These are phyloP conservation scores for Diploptera punctata DNA, from an alignment of 2,888 invertebrate genomes.

Conservation along the genomic window DNA sequence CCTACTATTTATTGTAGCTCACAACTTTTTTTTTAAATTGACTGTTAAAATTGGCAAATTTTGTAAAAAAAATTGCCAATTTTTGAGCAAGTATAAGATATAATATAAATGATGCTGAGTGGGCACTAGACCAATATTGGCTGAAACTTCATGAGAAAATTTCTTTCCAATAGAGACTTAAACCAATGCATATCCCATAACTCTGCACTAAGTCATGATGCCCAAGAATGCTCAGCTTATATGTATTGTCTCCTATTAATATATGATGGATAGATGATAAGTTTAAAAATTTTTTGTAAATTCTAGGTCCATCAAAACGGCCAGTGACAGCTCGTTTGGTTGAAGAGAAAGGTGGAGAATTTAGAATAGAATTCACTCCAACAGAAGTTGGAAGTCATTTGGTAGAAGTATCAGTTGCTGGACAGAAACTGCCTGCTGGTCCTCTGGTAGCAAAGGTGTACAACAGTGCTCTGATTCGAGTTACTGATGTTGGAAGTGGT, in stretches of 20 bases:
- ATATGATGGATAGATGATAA: too few relatives aligned
- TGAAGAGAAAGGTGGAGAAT: constrained; percentile 79
- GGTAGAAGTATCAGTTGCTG: constrained; percentile 88
- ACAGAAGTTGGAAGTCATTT: constrained; percentile 94
- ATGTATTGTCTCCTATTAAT: neutral
- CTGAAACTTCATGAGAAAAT: too few relatives aligned
- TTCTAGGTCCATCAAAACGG: constrained; percentile 79
- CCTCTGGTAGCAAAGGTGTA: constrained; percentile 94
- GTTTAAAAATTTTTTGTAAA: neutral
- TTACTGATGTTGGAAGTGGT: constrained; percentile 92
- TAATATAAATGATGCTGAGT: too few relatives aligned
- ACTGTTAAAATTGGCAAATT: too few relatives aligned
- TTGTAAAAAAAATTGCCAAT: too few relatives aligned
- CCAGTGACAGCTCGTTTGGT: constrained; percentile 82
- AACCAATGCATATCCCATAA: too few relatives aligned
- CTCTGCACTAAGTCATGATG: too few relatives aligned
- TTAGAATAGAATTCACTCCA: constrained; percentile 91
- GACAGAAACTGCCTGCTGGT: constrained; percentile 87
- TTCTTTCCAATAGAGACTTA: too few relatives aligned
- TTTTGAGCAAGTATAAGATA: too few relatives aligned
- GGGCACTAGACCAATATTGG: too few relatives aligned
- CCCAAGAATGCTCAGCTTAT: neutral
- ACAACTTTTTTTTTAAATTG: too few relatives aligned
- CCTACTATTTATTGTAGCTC: too few relatives aligned
- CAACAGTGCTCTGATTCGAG: constrained; percentile 91